phyloP scores from a whole-genome alignment of 2,113 vertebrate genomes.

The Puffinus mauretanicus region DNA sequence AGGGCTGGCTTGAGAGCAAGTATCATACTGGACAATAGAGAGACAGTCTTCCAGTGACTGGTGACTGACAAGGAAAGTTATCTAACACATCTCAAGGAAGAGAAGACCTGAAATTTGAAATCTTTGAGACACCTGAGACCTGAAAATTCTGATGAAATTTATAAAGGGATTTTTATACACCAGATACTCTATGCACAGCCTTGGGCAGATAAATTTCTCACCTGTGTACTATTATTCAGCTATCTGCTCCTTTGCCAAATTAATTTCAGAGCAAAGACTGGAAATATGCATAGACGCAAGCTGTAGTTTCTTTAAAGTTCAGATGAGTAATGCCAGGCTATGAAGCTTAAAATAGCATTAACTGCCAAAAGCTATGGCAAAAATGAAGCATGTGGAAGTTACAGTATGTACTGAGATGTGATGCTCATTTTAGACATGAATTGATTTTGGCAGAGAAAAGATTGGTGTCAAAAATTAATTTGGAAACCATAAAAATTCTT shows the following conservation, averaged over 20 bases:
- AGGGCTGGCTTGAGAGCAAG: not conserved
- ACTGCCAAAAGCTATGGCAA: not conserved
- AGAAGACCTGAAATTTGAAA: not conserved
- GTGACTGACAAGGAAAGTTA: not conserved
- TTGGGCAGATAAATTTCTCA: not conserved
- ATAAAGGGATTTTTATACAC: not conserved
- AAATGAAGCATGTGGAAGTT: not conserved
- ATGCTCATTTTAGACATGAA: not conserved
- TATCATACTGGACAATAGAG: not conserved
- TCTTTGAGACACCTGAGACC: not conserved
- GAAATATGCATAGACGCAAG: not conserved
- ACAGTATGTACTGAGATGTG: not conserved
- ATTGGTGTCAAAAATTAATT: not conserved
- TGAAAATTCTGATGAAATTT: not conserved
- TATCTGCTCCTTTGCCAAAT: not conserved
- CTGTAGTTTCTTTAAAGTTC: not conserved
- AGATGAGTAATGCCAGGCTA: not conserved
- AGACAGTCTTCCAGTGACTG: not conserved
- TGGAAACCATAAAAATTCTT: not conserved
- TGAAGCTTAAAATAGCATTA: not conserved
- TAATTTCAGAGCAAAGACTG: not conserved
- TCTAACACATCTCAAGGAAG: not conserved
- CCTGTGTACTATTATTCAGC: not conserved
- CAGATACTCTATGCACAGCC: not conserved
- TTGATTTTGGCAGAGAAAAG: not conserved